phyloP scores from a whole-genome alignment of 2,797 vertebrate genomes.

The Acomys russatus region DNA sequence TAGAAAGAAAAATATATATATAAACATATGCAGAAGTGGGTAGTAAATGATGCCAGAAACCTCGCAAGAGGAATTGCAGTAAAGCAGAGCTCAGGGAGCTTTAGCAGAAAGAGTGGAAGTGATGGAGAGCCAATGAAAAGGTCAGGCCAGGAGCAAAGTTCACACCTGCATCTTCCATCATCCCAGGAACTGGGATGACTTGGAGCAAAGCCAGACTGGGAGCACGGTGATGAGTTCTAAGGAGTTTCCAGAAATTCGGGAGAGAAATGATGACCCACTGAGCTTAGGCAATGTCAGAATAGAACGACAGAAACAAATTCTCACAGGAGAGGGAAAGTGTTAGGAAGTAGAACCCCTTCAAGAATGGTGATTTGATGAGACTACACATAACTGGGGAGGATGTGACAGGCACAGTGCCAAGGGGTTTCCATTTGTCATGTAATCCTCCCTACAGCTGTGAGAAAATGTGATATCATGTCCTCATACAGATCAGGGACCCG shows the following conservation, averaged over 20 bases:
- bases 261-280: neutral
- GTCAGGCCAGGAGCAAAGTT: neutral
- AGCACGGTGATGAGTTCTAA: slow-evolving; percentile 1
- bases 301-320: neutral
- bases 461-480: no score
- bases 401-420: neutral
- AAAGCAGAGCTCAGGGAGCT: neutral
- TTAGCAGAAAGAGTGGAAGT: neutral
- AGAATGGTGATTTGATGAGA: neutral
- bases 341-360: neutral
- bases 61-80: neutral
- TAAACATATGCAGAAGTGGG: neutral
- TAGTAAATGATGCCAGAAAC: neutral
- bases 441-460: neutral
- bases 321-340: neutral
- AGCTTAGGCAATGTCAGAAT: neutral
- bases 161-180: neutral
- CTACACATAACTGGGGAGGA: neutral
- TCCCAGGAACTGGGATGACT: neutral
- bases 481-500: neutral
- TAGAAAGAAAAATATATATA: no score
- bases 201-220: neutral
- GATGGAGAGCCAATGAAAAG: neutral
- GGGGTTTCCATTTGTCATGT: neutral
- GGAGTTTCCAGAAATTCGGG: slow-evolving; percentile 14